phyloP scores from a whole-genome alignment of 1,140 invertebrate genomes.

The Proctacanthus coquilletti region DNA sequence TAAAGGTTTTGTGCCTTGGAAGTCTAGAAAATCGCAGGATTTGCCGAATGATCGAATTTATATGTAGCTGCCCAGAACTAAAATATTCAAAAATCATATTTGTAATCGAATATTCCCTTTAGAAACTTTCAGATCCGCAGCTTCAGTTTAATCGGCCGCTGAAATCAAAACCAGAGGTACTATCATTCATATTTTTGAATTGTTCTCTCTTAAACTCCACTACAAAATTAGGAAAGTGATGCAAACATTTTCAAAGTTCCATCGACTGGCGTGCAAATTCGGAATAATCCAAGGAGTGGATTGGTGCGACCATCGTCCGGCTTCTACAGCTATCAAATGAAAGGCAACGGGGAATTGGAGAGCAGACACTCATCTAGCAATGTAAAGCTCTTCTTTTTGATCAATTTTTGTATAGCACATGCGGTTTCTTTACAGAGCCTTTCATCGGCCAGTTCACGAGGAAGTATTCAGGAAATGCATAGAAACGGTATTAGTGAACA shows the following conservation, averaged over 20 bases:
- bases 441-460: constrained; percentile 24
- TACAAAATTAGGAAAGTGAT: constrained; percentile 10
- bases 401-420: not conserved
- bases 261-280: constrained; percentile 15
- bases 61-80: too few species aligned
- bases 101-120: too few species aligned
- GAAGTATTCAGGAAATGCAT: constrained; percentile 13
- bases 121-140: too few species aligned
- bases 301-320: constrained; percentile 24
- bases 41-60: too few species aligned
- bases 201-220: too few species aligned
- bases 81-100: too few species aligned
- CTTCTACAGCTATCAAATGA: constrained; percentile 20
- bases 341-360: constrained; percentile 9
- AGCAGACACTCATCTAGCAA: constrained; percentile 10
- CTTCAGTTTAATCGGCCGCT: too few species aligned
- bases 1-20: too few species aligned
- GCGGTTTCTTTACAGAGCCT: constrained; percentile 15
- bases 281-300: constrained; percentile 12
- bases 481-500: constrained; percentile 6
- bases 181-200: too few species aligned
- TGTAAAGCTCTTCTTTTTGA: constrained; percentile 3
- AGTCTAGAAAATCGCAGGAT: too few species aligned
- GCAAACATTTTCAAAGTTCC: constrained; percentile 20
- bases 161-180: too few species aligned